Evolutionary conservation across 2,113 vertebrate species (phyloP), one percentile per base, ranked within the genome.

Genomic region (Chloroceryle aenea): DNA sequence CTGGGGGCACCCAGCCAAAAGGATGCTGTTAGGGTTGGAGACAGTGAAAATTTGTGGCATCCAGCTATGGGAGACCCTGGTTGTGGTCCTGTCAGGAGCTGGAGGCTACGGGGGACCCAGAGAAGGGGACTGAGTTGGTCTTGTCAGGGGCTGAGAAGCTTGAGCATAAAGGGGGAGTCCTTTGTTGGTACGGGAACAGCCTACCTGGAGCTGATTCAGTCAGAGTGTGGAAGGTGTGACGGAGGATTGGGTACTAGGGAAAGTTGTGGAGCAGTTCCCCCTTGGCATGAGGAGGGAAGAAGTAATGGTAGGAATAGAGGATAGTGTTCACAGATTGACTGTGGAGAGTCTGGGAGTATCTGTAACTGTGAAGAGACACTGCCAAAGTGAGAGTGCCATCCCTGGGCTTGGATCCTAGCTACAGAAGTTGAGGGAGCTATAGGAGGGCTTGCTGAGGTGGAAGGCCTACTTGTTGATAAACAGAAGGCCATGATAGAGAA

Each of bases 101-200:
- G n/a, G 38, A 55, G 0, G 0, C 64, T 59, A 1, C 32, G 38
- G 9, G 34, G 5, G 9, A 32, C 18, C 11, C 7, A 4, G 5
- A 23, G 47, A 81, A 22, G 18, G 21, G 3, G 2, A 1, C 6
- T 29, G 66, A 53, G 38, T 32, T 0, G 0, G 32, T 21, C 14
- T 34, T 63, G 40, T 27, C 12, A 32, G 71, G 10, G 25, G 4
- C 45, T 89, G 32, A 29, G 26, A 69, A 10, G 13, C 29, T 76
- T 18, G 26, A 66, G 42, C 11, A 5, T 91, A 17, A 25, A 43
- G 0, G 1, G 1, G 3, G 13, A 4, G 23, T 25, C 5, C 23
- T 47, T 53, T 32, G 18, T 7, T 72, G 38, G 43, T 13, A 12
- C 47, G 58, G 19, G 20, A 9, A 32, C 19, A 55, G 2, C 1